A percentile compares a stretch with the other conserved stretches of the same genome.
Evolutionary conservation across 92 coral and sea anemone species (phyloP).

Genomic region (Palythoa grandis): DNA sequence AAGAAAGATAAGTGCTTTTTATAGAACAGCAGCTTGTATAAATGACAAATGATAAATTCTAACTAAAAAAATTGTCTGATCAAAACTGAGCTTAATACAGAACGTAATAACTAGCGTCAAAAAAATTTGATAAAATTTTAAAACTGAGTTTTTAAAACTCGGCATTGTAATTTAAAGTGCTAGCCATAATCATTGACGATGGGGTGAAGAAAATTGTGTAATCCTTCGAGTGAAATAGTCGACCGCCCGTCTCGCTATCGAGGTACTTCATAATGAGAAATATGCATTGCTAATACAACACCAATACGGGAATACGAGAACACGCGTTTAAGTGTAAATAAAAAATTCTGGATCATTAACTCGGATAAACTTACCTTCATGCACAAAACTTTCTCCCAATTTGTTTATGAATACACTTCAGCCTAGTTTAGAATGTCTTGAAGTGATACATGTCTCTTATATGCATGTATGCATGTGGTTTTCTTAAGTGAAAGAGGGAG

Average conservation of each 20-base stretch:
- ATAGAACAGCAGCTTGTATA: not conserved
- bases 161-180: not conserved
- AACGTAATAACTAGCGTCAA: not conserved
- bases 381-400: not conserved
- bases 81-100: not conserved
- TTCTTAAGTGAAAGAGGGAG: not conserved
- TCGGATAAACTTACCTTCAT: slow-evolving; percentile 18
- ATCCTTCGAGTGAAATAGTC: not conserved
- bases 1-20: not conserved
- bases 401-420: not conserved
- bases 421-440: not conserved
- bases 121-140: not conserved
- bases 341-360: not conserved
- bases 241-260: not conserved
- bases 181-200: not conserved
- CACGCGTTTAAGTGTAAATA: not conserved
- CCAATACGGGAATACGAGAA: not conserved
- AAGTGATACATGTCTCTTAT: not conserved
- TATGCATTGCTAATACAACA: not conserved
- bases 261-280: not conserved
- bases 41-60: not conserved
- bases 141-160: not conserved
- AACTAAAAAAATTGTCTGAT: not conserved
- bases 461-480: not conserved
- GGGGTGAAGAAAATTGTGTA: not conserved